Evolutionary conservation across 2,888 invertebrate species (phyloP).

Genomic region (Emmelina monodactyla): DNA sequence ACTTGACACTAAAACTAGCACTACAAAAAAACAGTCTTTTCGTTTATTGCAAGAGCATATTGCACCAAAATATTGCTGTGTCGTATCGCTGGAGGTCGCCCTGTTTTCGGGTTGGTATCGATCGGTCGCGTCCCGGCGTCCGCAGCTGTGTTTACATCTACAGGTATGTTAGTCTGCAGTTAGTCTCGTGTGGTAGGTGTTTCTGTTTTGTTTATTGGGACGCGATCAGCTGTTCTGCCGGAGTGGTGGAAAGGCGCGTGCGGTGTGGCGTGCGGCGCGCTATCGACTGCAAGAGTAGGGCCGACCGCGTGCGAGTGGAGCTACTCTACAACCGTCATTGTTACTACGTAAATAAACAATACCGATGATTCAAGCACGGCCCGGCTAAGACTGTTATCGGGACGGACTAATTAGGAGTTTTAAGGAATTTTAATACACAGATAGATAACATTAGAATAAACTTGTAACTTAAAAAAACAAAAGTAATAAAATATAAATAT

Average conservation of each 20-base stretch:
- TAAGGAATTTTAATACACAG: too few species aligned
- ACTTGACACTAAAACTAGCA: conserved; percentile 25
- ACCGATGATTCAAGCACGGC: too few species aligned
- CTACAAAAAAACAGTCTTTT: conserved; percentile 21
- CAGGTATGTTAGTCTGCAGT: conserved; percentile 16
- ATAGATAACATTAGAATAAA: too few species aligned
- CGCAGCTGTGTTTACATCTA: conserved; percentile 11
- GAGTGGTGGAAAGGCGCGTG: conserved; percentile 23
- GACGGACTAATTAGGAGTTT: too few species aligned
- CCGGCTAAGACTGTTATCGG: too few species aligned
- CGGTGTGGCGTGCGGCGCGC: conserved; percentile 46
- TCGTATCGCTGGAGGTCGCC: conserved; percentile 29
- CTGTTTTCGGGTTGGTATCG: conserved; percentile 48
- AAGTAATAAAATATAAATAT: too few species aligned
- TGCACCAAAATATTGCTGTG: conserved; percentile 44
- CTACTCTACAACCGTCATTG: background rate
- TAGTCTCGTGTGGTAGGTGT: conserved; percentile 18
- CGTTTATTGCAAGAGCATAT: conserved; percentile 36
- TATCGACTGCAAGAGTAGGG: conserved; percentile 34
- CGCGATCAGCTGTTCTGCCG: conserved; percentile 45
- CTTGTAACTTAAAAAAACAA: too few species aligned
- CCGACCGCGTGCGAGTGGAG: background rate
- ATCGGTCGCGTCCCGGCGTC: conserved; percentile 29
- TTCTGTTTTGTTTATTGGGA: conserved; percentile 29
- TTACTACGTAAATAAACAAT: background rate